Evolutionary conservation across 2,888 invertebrate species (phyloP), one percentile per base, ranked within the genome.

Genomic region (Caenorhabditis virilis): DNA sequence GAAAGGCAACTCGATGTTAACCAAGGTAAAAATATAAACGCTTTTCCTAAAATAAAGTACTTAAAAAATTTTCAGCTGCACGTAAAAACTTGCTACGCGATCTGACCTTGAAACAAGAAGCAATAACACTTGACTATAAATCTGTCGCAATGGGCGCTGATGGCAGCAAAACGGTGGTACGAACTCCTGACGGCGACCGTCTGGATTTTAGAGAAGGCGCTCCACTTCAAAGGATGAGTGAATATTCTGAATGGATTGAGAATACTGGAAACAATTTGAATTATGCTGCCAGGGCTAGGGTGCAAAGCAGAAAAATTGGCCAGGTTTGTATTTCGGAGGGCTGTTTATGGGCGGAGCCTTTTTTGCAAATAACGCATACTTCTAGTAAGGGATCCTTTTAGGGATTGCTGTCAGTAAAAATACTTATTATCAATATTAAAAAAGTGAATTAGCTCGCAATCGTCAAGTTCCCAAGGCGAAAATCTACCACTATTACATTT

Each of bases 221-320:
- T 3, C 79, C 79, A 7, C 56, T 79, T 5, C 78, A 78, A 57
- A 50, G 79, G 49, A 79, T 79, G 79, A 73, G 73, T 42, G 79
- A 79, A 39, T 78, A 79, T 47, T 70, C 74, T 15, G 79, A 79
- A 55, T 79, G 79, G 79, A 76, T 79, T 26, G 79, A 79, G 56
- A 79, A 79, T 61, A 79, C 79, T n/a, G 79, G 78, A 11, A 63
- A 72, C 50, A 79, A 77, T 48, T 52, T 79, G 47, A 79, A 79
- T 47, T 68, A 76, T 45, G 65, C 77, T 3, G 76, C 79, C 7
- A 67, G 76, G 11, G 74, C 78, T 7, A 54, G 79, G 26, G 74
- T 73, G 7, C 65, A 67, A 16, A 76, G 74, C 35, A 53, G 79
- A 18, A 79, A 79, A 61, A 77, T 78, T 42, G 72, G 73, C n/a